Evolutionary conservation across 2,797 vertebrate genomes (phyloP).

Genomic region (Hemitrygon akajei): DNA sequence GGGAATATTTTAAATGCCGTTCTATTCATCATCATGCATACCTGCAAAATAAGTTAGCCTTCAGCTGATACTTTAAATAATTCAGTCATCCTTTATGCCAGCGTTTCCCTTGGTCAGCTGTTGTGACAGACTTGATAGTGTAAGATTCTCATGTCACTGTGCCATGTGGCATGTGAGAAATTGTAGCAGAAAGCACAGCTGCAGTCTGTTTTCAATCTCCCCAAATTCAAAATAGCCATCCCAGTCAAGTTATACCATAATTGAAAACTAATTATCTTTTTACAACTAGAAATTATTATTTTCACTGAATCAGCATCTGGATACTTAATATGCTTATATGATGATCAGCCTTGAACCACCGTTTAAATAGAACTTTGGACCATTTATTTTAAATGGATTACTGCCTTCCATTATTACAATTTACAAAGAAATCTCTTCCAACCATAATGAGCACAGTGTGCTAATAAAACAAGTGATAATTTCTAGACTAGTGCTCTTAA

Average conservation of each 20-base stretch:
- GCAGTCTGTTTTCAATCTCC: conserved; percentile 3
- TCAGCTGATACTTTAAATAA: not conserved
- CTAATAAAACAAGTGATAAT: not conserved
- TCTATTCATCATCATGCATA: not conserved
- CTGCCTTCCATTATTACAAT: not conserved
- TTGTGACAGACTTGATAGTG: not conserved
- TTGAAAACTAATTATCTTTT: not conserved
- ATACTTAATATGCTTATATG: not conserved
- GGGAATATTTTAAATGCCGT: not conserved
- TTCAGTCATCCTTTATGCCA: not conserved
- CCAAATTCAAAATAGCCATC: not conserved
- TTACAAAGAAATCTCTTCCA: not conserved
- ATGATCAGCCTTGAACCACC: not conserved
- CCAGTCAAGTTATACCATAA: not conserved
- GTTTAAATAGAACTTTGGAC: not conserved
- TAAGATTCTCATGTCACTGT: not conserved
- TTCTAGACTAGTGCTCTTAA: not conserved
- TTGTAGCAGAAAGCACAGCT: conserved; percentile 21
- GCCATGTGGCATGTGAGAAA: conserved; percentile 16
- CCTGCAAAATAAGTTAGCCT: not conserved
- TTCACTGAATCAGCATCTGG: not conserved
- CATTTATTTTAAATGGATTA: not conserved
- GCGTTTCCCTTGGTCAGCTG: not conserved
- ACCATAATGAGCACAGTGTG: not conserved
- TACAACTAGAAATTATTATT: not conserved